Evolutionary conservation across 2,797 vertebrate species (phyloP), one percentile per base, ranked within the genome.

Genomic region (Carapus acus): DNA sequence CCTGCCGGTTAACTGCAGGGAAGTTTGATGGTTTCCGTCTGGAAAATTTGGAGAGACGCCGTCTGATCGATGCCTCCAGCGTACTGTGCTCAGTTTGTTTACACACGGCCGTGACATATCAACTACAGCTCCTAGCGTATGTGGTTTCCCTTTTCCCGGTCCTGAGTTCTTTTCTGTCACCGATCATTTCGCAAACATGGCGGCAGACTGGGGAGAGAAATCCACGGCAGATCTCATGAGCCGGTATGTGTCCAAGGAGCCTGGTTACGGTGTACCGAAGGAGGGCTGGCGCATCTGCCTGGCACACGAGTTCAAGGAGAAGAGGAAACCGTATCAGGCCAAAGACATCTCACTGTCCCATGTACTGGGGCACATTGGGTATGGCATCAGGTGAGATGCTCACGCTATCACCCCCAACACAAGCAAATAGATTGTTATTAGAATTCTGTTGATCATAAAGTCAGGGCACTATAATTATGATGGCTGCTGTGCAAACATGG

Each of bases 261-360:
- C 21, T 46, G 94, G 94, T 18, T 83, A 77, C 14, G 78, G 77
- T 1, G 90, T 97, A 9, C 90, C 92, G 5, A 53, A 61, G n/a
- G 88, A 90, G 24, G 94, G 95, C 1, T 98, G 94, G 94, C 82
- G 94, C 6, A 91, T 96, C 67, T 97, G 94, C 66, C 75, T 97
- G 69, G 93, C 91, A 0, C 93, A 96, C 1, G 90, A 94, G 71
- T 98, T 96, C 80, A 85, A 87, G 66, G 92, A 98, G 86, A 92
- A 88, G 83, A 88, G 95, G 53, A 93, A 93, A 65, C 95, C 94
- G 1, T 93, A 93, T 65, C 85, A 92, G 18, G 89, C 91, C 5
- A 88, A 83, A 49, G 86, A 97, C 21, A 78, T 97, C 46, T 90
- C 93, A 0, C 58, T 92, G 38, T 84, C 86, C 40, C 87, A 94